A percentile compares a stretch with the other conserved stretches of the same genome.
phyloP scores from a whole-genome alignment of 2,888 invertebrate genomes.

The Caenorhabditis panamensis region DNA sequence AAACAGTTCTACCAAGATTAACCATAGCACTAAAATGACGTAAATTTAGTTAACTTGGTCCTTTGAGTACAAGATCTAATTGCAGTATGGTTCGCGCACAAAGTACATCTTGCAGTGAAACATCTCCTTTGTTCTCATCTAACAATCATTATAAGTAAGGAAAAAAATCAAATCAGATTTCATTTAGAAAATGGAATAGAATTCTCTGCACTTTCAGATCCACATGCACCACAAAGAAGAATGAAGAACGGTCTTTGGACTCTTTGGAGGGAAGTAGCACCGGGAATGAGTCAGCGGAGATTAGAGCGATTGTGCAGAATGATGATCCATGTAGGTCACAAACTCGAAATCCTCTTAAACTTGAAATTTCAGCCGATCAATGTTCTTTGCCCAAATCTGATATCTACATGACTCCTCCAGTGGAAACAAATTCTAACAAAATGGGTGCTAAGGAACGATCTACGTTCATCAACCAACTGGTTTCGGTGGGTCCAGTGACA shows the following conservation, averaged over 20 bases:
- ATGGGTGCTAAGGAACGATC: conserved; percentile 66
- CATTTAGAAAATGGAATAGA: conserved; percentile 1
- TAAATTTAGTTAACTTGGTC: conserved; percentile 8
- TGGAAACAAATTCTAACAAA: conserved; percentile 59
- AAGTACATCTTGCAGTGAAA: conserved; percentile 67
- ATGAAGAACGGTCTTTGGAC: conserved; percentile 35
- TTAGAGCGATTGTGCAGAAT: conserved; percentile 60
- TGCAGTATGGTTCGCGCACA: conserved; percentile 56
- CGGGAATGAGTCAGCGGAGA: conserved; percentile 64
- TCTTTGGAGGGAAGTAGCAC: conserved; percentile 52
- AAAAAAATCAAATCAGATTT: conserved; percentile 26
- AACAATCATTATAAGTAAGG: conserved; percentile 60
- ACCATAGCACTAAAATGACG: conserved; percentile 61
- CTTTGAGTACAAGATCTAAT: too few species aligned
- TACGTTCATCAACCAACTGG: conserved; percentile 68
- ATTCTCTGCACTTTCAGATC: conserved; percentile 30
- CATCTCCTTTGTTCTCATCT: conserved; percentile 68
- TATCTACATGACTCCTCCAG: conserved; percentile 55
- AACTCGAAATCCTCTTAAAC: background rate
- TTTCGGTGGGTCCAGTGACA: conserved; percentile 61
- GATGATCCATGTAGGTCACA: conserved; percentile 57
- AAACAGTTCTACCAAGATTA: conserved; percentile 62
- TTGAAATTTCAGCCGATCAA: conserved; percentile 46
- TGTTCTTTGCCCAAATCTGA: conserved; percentile 60
- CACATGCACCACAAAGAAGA: conserved; percentile 50